These are phyloP conservation scores for Semotilus atromaculatus DNA, from an alignment of 2,797 vertebrate species.

Conservation along the genomic window DNA sequence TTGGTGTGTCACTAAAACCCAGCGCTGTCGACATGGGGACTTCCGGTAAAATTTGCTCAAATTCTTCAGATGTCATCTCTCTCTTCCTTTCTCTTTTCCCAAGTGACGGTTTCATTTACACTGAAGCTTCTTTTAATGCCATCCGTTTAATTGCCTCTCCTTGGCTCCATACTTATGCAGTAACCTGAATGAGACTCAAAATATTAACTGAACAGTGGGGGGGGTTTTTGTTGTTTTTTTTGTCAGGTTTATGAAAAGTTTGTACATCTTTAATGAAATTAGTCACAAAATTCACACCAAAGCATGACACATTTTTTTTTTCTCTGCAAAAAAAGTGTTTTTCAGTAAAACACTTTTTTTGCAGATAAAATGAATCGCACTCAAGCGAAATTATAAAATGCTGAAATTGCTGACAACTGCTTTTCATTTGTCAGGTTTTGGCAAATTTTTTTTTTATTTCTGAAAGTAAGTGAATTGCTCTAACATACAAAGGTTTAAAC, in stretches of 20 bases:
- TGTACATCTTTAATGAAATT: neutral
- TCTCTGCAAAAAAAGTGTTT: neutral
- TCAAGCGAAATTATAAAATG: neutral
- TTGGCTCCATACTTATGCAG: slow-evolving; percentile 46
- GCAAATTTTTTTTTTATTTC: neutral
- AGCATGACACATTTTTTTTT: no score
- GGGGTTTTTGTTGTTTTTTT: neutral
- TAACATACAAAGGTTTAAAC: neutral
- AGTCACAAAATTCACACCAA: neutral
- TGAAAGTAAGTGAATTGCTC: neutral
- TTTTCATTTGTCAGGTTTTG: neutral
- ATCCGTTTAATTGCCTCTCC: slow-evolving; percentile 74
- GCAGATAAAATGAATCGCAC: neutral
- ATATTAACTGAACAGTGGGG: neutral
- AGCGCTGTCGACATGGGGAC: slow-evolving; percentile 47
- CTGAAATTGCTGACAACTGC: no score
- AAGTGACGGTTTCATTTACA: slow-evolving; percentile 47
- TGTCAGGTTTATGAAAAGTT: neutral
- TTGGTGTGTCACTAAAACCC: slow-evolving; percentile 68
- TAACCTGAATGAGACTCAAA: neutral
- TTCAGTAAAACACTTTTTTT: no score
- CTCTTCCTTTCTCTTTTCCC: neutral
- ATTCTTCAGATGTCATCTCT: slow-evolving; percentile 25
- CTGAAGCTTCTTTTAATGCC: slow-evolving; percentile 56
- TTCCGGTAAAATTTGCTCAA: slow-evolving; percentile 33